Percentiles rank a stretch among this genome's conserved stretches.
Conservation (phyloP, 2,113 vertebrate genomes). For the Urocynchramus pylzowi region DNA sequence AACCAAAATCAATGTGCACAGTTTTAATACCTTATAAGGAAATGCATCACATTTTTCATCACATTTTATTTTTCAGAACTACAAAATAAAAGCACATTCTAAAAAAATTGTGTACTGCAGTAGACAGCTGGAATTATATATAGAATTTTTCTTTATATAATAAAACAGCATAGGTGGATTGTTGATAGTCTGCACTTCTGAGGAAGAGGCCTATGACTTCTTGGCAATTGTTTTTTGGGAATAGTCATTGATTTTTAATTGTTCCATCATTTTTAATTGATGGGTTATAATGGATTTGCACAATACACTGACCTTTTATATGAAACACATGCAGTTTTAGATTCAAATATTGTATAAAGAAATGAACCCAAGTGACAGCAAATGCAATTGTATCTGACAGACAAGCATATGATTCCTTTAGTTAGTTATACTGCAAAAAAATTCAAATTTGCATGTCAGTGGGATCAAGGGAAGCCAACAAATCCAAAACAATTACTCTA, state of each 20-base stretch:
- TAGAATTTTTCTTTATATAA: slow-evolving; percentile 17
- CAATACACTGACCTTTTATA: not conserved
- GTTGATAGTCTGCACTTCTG: not conserved
- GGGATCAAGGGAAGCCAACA: not conserved
- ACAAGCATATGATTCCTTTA: not conserved
- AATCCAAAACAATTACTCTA: not conserved
- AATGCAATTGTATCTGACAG: not conserved
- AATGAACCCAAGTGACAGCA: not conserved
- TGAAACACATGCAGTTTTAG: not conserved
- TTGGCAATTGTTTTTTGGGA: not conserved
- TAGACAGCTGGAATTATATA: slow-evolving; percentile 20
- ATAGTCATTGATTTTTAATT: not conserved
- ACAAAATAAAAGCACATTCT: not conserved
- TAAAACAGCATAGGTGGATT: not conserved
- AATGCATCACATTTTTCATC: not conserved
- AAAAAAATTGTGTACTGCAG: not conserved
- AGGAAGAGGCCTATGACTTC: not conserved
- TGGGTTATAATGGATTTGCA: not conserved
- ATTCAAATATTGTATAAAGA: not conserved
- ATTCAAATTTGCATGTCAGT: not conserved
- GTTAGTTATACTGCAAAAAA: slow-evolving; percentile 2
- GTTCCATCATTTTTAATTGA: not conserved
- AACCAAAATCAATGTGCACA: not conserved
- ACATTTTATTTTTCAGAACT: not conserved
- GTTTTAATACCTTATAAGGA: not conserved